Percentiles rank a stretch among this genome's conserved stretches.
phyloP scores from a whole-genome alignment of 30 jellyfish, hydroid and myxozoan genomes.

The Turritopsis rubra region DNA sequence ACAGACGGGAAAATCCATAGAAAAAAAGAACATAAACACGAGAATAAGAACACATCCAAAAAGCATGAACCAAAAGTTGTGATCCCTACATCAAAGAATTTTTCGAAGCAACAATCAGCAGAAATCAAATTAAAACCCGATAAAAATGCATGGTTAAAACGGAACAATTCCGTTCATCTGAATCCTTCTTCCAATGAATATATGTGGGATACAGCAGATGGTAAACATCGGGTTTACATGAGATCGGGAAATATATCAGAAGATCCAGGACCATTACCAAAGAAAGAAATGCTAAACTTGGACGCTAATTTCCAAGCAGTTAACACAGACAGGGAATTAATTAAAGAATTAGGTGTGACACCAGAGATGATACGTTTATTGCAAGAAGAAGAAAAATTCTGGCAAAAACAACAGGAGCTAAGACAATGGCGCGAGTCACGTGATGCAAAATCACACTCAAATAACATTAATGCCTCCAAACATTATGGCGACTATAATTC shows the following conservation, averaged over 20 bases:
- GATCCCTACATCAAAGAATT: not conserved
- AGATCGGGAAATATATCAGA: slow-evolving; percentile 22
- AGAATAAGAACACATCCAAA: not conserved
- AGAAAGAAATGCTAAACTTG: slow-evolving; percentile 10
- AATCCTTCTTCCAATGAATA: slow-evolving; percentile 29
- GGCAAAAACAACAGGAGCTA: slow-evolving; percentile 40
- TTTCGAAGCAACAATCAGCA: slow-evolving; percentile 1
- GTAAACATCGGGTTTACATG: slow-evolving; percentile 32
- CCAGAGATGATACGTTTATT: slow-evolving; percentile 26
- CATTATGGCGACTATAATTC: not conserved
- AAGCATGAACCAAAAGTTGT: slow-evolving; percentile 4
- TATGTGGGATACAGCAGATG: slow-evolving; percentile 37
- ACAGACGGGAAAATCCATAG: not conserved
- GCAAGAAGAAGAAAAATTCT: slow-evolving; percentile 30
- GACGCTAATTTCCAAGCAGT: not conserved
- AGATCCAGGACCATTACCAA: slow-evolving; percentile 36
- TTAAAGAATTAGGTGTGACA: slow-evolving; percentile 28
- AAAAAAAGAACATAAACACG: not conserved
- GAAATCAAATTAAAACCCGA: slow-evolving; percentile 2
- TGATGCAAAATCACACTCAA: slow-evolving; percentile 1
- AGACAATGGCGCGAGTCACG: slow-evolving; percentile 42
- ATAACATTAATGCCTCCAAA: not conserved
- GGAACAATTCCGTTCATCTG: slow-evolving; percentile 31
- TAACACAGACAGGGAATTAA: not conserved
- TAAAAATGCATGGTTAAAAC: not conserved